Percentiles rank a stretch among this genome's conserved stretches.
phyloP scores from a whole-genome alignment of 1,140 invertebrate genomes.

The Atta cephalotes region DNA sequence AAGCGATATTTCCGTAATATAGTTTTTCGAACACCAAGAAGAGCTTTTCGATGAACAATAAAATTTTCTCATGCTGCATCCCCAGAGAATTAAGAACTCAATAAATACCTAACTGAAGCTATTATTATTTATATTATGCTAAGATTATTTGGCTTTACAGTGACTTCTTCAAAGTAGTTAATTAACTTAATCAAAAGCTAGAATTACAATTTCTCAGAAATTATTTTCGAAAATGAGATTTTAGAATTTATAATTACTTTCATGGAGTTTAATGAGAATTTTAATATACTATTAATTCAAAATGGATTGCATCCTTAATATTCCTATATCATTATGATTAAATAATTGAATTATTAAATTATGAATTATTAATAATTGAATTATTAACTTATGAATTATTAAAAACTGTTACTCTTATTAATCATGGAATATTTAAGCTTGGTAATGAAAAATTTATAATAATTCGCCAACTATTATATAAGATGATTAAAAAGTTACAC shows the following conservation, averaged over 20 bases:
- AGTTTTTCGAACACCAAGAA: not conserved
- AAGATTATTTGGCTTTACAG: not conserved
- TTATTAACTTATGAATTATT: too few relatives aligned
- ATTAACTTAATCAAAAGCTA: not conserved
- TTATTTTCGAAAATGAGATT: not conserved
- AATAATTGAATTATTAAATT: not conserved
- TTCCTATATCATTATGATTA: not conserved
- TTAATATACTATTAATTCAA: not conserved
- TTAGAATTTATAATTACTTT: not conserved
- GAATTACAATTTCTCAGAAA: not conserved
- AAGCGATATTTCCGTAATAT: not conserved
- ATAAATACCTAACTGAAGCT: not conserved
- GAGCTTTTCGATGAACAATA: not conserved
- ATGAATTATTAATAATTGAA: too few relatives aligned
- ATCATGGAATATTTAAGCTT: not conserved
- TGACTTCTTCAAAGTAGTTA: not conserved
- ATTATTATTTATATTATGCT: slow-evolving; percentile 15
- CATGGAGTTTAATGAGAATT: not conserved
- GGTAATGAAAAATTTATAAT: slow-evolving; percentile 17
- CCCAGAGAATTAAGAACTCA: not conserved
- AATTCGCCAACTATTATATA: not conserved
- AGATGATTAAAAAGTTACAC: slow-evolving; percentile 5
- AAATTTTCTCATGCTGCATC: slow-evolving; percentile 1
- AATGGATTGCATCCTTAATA: not conserved
- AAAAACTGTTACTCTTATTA: not conserved